Conservation (phyloP, 2,797 vertebrate genomes). For the Aulostomus chinensis region DNA sequence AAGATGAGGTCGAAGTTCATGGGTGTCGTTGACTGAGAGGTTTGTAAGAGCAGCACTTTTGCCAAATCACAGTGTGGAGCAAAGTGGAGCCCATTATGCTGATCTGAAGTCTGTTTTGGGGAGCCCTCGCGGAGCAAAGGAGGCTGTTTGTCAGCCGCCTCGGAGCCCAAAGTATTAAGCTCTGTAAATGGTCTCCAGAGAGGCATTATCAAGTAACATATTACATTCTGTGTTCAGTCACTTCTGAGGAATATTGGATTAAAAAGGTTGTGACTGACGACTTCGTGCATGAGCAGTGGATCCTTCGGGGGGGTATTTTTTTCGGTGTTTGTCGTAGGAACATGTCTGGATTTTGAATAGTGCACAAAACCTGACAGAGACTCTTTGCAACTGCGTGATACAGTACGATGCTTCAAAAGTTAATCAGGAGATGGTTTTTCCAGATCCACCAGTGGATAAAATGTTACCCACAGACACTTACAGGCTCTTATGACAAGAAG, state of each 20-base stretch:
- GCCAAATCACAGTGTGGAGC: slow-evolving; percentile 34
- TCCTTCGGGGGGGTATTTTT: neutral
- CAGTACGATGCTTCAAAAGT: neutral
- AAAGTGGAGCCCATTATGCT: slow-evolving; percentile 31
- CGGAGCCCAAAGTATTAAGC: slow-evolving; percentile 21
- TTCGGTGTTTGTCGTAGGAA: neutral
- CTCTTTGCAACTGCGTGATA: neutral
- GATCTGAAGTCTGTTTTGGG: slow-evolving; percentile 35
- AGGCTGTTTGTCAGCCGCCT: slow-evolving; percentile 24
- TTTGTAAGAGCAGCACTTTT: slow-evolving; percentile 29
- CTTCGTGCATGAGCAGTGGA: neutral
- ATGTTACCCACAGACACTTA: too few species aligned
- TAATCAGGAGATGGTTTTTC: too few species aligned
- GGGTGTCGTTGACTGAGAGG: slow-evolving; percentile 40
- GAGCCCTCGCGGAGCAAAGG: slow-evolving; percentile 22
- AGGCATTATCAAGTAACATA: slow-evolving; percentile 6
- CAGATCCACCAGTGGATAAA: too few species aligned
- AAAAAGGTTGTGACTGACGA: neutral
- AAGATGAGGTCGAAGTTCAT: slow-evolving; percentile 49
- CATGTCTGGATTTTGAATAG: neutral
- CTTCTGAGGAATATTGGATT: neutral
- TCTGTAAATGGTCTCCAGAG: slow-evolving; percentile 21
- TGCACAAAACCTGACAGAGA: neutral
- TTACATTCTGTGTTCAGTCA: neutral
- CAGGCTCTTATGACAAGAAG: slow-evolving; percentile 49